Evolutionary conservation across 2,797 vertebrate species (phyloP).

Genomic region (Lemur catta): DNA sequence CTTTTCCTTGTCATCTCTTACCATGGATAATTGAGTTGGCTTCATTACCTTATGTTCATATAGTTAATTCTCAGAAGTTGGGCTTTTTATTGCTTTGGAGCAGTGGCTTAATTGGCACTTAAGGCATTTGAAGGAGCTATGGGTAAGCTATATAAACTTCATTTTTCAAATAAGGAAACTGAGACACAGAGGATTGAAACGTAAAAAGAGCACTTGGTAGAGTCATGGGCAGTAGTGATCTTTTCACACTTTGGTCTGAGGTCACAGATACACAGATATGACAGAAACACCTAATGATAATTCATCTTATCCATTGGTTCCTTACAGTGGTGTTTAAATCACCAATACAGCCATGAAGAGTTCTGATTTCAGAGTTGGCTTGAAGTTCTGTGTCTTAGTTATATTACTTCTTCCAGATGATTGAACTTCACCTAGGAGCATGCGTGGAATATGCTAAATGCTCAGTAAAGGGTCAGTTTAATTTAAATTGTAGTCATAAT

Average conservation of each 20-base stretch:
- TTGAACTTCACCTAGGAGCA: not conserved
- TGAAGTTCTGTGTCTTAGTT: not conserved
- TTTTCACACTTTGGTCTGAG: not conserved
- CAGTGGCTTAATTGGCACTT: slow-evolving; percentile 60
- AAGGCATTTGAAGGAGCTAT: slow-evolving; percentile 43
- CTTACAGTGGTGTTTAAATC: not conserved
- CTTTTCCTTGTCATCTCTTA: slow-evolving; percentile 67
- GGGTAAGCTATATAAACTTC: slow-evolving; percentile 41
- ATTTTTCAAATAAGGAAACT: slow-evolving; percentile 47
- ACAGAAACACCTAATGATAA: not conserved
- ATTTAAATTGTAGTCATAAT: not conserved
- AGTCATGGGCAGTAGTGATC: not conserved
- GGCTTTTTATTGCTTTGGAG: slow-evolving; percentile 56
- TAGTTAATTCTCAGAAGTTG: slow-evolving; percentile 64
- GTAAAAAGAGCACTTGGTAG: not conserved
- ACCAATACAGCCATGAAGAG: not conserved
- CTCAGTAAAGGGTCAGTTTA: not conserved
- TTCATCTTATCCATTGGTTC: not conserved
- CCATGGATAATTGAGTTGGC: slow-evolving; percentile 73
- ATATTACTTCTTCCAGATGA: not conserved
- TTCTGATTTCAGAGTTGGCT: not conserved
- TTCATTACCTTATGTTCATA: slow-evolving; percentile 68
- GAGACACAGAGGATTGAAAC: not conserved
- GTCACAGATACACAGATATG: not conserved
- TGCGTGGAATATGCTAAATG: not conserved